Base-by-base conservation (phyloP, 2,797 vertebrate species). In the Premnoplex brunnescens region DNA sequence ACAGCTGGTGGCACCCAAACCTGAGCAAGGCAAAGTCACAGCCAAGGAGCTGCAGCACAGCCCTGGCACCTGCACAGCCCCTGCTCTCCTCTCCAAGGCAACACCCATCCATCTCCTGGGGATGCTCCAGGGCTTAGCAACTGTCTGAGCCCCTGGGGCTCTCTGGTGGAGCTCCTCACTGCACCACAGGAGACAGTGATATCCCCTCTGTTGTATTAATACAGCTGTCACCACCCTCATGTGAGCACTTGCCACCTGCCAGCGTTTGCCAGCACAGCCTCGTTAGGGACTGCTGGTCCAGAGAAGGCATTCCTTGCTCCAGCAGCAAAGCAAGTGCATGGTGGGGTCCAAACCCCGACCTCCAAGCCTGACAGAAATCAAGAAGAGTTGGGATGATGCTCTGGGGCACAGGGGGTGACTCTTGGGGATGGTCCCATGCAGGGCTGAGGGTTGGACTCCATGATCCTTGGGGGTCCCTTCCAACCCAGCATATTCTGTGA, bases 241-340 rank as follows among this genome's bases (percentile, higher is more conserved):
- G 23, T 0, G 1, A 69, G 28, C 32, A 18, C 37, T 32, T 51
- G 41, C 26, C 64, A 72, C 59, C 71, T 16, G 48, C 41, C 91
- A 76, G 63, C 21, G 4, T 30, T n/a, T 18, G 15, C 49, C 4
- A 1, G 55, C 17, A 32, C 66, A 58, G 49, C 44, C 34, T 48
- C 9, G 0, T 8, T 8, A 11, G 51, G 49, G 34, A 32, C 24
- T 3, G 0, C n/a, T 17, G 51, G 28, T 10, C 49, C 1, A 1
- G 14, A 51, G 87, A 48, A 86, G 23, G 43, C 6, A 1, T 23
- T 6, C 41, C 36, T 39, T 7, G n/a, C 58, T 51, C 36, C 4
- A 4, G n/a, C 43, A 58, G 21, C 48, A 51, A 30, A 85, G 20
- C 44, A 23, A 30, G 27, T 6, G 20, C 17, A 3, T 1, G 11